These are phyloP conservation scores for Nebria ingens DNA, from an alignment of 1,140 invertebrate species.

Conservation along the genomic window DNA sequence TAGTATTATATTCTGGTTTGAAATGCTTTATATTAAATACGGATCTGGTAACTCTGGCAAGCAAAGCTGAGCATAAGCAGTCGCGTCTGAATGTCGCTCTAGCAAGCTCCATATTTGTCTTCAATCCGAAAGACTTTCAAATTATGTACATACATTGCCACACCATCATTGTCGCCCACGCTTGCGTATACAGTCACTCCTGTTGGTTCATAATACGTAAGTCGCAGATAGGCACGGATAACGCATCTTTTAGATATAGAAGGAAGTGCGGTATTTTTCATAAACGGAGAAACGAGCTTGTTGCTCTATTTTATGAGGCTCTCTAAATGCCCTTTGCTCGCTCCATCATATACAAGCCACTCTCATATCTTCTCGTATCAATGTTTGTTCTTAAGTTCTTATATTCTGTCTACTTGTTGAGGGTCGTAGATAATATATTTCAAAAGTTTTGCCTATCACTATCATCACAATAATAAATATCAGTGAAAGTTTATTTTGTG, in stretches of 20 bases:
- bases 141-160: conserved; percentile 7
- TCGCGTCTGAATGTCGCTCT: neutral
- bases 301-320: neutral
- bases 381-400: no score
- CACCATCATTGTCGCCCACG: conserved; percentile 7
- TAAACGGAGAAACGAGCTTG: conserved; percentile 7
- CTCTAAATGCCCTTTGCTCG: neutral
- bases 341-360: neutral
- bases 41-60: neutral
- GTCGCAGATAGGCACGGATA: neutral
- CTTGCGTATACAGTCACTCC: neutral
- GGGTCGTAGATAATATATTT: no score
- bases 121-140: conserved; percentile 8
- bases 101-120: conserved; percentile 6
- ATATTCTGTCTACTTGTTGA: no score
- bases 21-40: no score
- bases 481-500: no score
- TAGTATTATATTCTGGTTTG: no score
- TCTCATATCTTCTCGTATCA: neutral
- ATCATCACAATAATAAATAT: no score
- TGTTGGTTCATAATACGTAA: no score
- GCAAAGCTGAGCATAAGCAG: neutral
- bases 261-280: conserved; percentile 6
- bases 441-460: no score
- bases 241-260: neutral